These are phyloP conservation scores for Heliconius ismenius DNA, from an alignment of 2,888 invertebrate species.

Conservation along the genomic window DNA sequence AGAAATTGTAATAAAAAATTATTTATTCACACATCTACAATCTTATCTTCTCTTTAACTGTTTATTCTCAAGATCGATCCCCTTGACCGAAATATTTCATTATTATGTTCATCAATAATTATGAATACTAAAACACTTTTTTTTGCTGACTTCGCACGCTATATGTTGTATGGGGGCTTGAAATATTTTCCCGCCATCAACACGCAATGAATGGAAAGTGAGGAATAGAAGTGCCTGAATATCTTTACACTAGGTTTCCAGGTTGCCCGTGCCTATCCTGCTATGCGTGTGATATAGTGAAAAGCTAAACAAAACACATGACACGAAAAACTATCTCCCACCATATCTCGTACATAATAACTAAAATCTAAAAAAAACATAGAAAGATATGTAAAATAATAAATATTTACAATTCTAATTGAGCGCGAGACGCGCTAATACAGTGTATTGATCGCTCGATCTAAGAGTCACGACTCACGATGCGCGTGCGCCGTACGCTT, in stretches of 20 bases:
- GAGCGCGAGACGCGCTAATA: constrained; percentile 12
- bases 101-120: background rate
- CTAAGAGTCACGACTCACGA: constrained; percentile 38
- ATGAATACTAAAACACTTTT: background rate
- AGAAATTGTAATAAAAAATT: too few relatives aligned
- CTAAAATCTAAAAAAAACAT: background rate
- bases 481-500: constrained; percentile 35
- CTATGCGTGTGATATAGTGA: background rate
- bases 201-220: too few relatives aligned
- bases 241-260: background rate
- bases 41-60: background rate
- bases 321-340: background rate
- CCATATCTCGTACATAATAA: background rate
- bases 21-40: background rate
- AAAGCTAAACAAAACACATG: background rate
- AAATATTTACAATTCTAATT: constrained; percentile 19
- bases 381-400: constrained; percentile 6
- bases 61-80: background rate
- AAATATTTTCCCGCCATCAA: background rate
- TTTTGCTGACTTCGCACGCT: too few relatives aligned
- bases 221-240: too few relatives aligned
- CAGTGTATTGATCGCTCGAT: constrained; percentile 14
- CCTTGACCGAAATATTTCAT: background rate
- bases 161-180: too few relatives aligned
- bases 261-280: background rate